A percentile compares a stretch with the other conserved stretches of the same genome.
Conservation (phyloP, 2,888 invertebrate species). For the Lasioglossum figueresi region DNA sequence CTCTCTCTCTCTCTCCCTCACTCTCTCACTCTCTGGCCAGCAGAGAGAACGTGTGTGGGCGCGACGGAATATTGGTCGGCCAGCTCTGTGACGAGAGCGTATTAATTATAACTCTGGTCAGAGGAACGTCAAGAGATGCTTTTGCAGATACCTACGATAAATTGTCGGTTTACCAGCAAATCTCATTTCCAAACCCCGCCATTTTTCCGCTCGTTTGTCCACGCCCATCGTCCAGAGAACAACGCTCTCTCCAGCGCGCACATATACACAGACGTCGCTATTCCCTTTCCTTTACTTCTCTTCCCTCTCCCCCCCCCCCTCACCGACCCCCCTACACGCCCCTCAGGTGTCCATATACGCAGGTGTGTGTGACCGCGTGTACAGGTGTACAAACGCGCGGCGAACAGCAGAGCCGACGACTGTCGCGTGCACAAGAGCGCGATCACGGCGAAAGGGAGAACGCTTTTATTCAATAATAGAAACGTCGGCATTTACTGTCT, state of each 20-base stretch:
- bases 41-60: slow-evolving; percentile 59
- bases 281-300: slow-evolving; percentile 59
- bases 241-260: slow-evolving; percentile 47
- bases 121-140: slow-evolving; percentile 82
- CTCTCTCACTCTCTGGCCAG: slow-evolving; percentile 8
- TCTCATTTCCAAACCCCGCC: slow-evolving; percentile 82
- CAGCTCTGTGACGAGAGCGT: slow-evolving; percentile 81
- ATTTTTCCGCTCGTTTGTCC: slow-evolving; percentile 80
- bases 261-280: not conserved
- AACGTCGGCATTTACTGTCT: slow-evolving; percentile 63
- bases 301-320: not conserved
- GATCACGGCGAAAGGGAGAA: slow-evolving; percentile 67
- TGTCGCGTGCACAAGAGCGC: slow-evolving; percentile 65
- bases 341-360: not conserved
- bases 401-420: slow-evolving; percentile 41
- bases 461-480: slow-evolving; percentile 71
- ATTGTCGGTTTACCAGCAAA: slow-evolving; percentile 84
- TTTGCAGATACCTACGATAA: slow-evolving; percentile 83
- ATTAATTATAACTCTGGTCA: slow-evolving; percentile 84
- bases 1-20: not conserved
- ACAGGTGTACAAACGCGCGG: slow-evolving; percentile 40
- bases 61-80: slow-evolving; percentile 79
- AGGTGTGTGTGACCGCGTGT: slow-evolving; percentile 22
- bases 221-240: slow-evolving; percentile 70
- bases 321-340: not conserved